A percentile compares a stretch with the other conserved stretches of the same genome.
phyloP scores from a whole-genome alignment of 2,797 vertebrate species.

The Dendrocincla tyrannina region DNA sequence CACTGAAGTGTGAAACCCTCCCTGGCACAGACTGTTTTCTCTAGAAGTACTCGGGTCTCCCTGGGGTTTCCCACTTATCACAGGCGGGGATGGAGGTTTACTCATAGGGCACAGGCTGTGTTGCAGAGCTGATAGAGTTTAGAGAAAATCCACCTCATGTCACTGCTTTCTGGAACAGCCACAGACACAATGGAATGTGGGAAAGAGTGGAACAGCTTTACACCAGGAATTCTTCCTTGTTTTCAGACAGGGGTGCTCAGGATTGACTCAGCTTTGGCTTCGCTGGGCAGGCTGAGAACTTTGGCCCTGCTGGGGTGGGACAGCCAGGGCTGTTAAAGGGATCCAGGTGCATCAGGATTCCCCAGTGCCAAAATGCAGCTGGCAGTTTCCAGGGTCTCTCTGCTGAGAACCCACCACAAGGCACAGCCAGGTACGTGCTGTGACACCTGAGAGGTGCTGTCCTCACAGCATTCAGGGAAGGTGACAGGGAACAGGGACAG shows the following conservation, averaged over 20 bases:
- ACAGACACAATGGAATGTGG: not conserved
- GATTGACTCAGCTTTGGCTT: not conserved
- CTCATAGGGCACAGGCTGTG: not conserved
- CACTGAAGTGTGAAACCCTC: not conserved
- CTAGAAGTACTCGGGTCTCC: not conserved
- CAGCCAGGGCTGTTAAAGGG: not conserved
- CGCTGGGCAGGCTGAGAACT: not conserved
- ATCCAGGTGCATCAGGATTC: not conserved
- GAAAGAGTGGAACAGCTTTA: not conserved
- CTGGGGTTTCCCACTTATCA: not conserved
- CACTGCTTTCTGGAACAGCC: not conserved
- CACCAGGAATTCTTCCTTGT: not conserved
- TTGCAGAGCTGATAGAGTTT: not conserved
- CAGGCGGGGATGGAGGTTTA: not conserved
- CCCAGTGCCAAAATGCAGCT: not conserved
- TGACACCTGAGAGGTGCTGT: not conserved
- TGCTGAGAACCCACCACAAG: not conserved
- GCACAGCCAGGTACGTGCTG: not conserved
- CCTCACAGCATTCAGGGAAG: not conserved
- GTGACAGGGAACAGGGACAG: not conserved
- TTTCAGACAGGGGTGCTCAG: not conserved
- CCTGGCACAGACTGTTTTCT: not conserved
- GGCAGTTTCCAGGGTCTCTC: not conserved
- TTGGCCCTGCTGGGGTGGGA: not conserved
- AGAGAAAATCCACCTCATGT: not conserved